Percentiles rank a stretch among this genome's conserved stretches.
Conservation (phyloP, 2,113 vertebrate genomes). For the Marcusenius ussheri region DNA sequence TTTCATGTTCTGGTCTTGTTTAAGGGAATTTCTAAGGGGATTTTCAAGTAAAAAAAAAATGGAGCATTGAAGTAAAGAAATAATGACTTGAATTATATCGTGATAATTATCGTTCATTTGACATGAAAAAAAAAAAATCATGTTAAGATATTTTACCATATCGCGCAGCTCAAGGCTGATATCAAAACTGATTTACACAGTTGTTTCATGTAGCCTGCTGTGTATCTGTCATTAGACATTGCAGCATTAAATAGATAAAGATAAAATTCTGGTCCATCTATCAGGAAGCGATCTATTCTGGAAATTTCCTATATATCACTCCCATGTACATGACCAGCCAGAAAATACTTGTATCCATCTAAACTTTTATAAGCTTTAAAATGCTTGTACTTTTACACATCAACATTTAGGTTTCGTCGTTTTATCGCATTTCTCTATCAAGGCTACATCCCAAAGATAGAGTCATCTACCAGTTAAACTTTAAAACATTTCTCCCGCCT, state of each 20-base stretch:
- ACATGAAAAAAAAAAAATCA: not conserved
- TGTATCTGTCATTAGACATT: not conserved
- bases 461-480: not conserved
- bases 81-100: not conserved
- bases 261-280: not conserved
- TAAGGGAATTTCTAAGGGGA: not conserved
- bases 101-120: not conserved
- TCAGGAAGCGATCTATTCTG: not conserved
- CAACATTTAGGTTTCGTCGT: not conserved
- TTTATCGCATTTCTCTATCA: not conserved
- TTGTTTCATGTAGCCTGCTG: not conserved
- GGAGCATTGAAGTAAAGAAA: not conserved
- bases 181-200: not conserved
- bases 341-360: not conserved
- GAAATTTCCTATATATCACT: not conserved
- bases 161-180: not conserved
- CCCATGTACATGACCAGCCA: not conserved
- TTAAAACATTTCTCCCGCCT: not conserved
- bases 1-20: not conserved
- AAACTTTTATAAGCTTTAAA: not conserved
- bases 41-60: not conserved
- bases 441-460: not conserved
- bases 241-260: not conserved
- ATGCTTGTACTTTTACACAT: not conserved
- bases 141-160: not conserved